Conservation (phyloP, 37 sponge, comb jelly and placozoan species). For the Aplysina aerophoba region DNA sequence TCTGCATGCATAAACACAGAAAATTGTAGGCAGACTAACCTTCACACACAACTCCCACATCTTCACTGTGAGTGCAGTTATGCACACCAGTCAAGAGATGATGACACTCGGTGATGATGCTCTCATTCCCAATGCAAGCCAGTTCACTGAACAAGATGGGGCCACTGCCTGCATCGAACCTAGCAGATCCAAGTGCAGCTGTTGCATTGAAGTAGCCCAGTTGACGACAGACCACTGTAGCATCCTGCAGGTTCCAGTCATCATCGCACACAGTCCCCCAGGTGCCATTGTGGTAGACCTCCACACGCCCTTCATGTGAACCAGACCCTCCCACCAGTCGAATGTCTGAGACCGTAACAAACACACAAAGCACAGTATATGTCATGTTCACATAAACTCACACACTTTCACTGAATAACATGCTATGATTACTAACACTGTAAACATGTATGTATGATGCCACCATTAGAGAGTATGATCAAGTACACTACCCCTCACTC, state of each 20-base stretch:
- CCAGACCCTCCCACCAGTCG: constrained; percentile 9
- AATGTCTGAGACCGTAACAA: neutral
- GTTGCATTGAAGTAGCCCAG: neutral
- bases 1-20: too few relatives aligned
- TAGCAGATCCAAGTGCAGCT: neutral
- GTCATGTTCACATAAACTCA: too few relatives aligned
- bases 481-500: too few relatives aligned
- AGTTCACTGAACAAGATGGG: constrained; percentile 16
- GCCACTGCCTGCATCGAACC: constrained; percentile 4
- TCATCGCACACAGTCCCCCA: constrained; percentile 31
- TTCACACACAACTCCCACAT: constrained; percentile 33
- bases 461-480: too few relatives aligned
- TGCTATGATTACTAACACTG: too few relatives aligned
- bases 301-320: constrained; percentile 17
- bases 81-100: constrained; percentile 12
- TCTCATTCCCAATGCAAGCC: neutral
- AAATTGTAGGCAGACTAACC: neutral
- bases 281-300: constrained; percentile 22
- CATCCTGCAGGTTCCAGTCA: constrained; percentile 15
- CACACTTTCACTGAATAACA: too few relatives aligned
- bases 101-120: neutral
- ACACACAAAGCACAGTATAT: too few relatives aligned
- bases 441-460: too few relatives aligned
- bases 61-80: constrained; percentile 27
- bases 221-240: constrained; percentile 18